A percentile compares a stretch with the other conserved stretches of the same genome.
Conservation (phyloP, 2,797 vertebrate species). For the Hemibagrus guttatus region DNA sequence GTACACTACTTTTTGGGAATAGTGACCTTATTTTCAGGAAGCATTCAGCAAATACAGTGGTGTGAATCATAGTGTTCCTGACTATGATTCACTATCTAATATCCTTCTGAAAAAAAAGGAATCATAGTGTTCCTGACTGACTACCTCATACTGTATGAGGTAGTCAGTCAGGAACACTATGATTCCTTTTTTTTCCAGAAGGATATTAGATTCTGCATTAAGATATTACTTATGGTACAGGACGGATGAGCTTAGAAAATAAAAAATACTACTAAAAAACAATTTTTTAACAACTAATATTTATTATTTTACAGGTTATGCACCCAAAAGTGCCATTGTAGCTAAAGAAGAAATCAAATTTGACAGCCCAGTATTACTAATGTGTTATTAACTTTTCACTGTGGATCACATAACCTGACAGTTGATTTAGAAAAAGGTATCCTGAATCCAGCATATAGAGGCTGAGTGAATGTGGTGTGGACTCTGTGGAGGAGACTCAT, state of each 20-base stretch:
- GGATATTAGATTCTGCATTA: neutral
- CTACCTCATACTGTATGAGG: too few species aligned
- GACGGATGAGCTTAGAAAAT: neutral
- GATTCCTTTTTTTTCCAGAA: neutral
- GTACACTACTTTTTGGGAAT: too few species aligned
- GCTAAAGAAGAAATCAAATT: neutral
- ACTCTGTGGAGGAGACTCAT: neutral
- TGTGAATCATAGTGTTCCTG: too few species aligned
- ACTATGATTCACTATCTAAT: too few species aligned
- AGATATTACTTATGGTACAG: neutral
- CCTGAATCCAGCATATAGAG: neutral
- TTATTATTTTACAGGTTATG: neutral
- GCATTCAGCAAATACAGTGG: too few species aligned
- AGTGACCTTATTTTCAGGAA: too few species aligned
- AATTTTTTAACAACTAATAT: neutral
- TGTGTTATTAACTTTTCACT: neutral
- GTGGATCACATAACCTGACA: neutral
- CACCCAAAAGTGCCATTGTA: neutral
- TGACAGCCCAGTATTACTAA: neutral
- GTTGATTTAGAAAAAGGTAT: neutral
- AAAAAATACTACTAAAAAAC: neutral
- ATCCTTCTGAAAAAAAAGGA: neutral
- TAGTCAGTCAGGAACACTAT: too few species aligned
- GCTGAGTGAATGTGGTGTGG: constrained; percentile 4
- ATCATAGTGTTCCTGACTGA: too few species aligned